Conservation (phyloP, 2,797 vertebrate genomes). For the Pseudochirops corinnae region DNA sequence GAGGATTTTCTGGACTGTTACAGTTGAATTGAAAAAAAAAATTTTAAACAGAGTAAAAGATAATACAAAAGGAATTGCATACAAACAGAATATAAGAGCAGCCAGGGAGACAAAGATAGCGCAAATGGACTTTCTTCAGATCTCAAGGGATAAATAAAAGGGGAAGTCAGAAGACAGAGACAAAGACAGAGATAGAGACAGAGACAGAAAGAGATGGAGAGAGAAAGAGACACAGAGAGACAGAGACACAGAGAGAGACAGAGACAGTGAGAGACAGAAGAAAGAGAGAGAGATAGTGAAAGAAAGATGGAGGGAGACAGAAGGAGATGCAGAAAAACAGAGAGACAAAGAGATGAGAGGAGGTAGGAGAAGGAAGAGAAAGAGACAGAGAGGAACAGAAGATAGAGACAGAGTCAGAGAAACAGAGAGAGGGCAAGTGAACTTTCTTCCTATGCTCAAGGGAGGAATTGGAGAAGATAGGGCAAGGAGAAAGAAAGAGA, state of each 20-base stretch:
- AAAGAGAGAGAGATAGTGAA: neutral
- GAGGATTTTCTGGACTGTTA: neutral
- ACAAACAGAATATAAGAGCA: neutral
- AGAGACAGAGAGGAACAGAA: too few relatives aligned
- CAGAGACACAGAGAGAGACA: neutral
- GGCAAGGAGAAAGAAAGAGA: conserved; percentile 1
- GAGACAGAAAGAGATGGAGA: too few relatives aligned
- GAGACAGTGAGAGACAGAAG: neutral
- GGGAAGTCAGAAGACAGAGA: neutral
- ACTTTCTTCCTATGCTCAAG: neutral
- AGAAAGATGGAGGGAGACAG: neutral
- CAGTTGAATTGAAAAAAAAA: neutral
- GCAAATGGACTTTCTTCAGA: neutral
- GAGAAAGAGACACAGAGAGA: neutral
- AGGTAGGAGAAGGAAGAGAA: too few relatives aligned
- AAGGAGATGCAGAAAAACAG: too few relatives aligned
- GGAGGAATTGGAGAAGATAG: neutral
- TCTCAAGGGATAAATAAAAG: neutral
- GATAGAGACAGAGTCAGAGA: neutral
- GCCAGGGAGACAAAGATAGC: neutral
- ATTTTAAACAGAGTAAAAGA: neutral
- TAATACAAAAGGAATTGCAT: neutral
- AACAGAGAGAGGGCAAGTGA: neutral
- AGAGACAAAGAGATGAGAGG: neutral
- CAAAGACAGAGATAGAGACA: too few relatives aligned